A percentile compares a stretch with the other conserved stretches of the same genome.
Conservation (phyloP, 2,113 vertebrate species). For the Centrocercus urophasianus region DNA sequence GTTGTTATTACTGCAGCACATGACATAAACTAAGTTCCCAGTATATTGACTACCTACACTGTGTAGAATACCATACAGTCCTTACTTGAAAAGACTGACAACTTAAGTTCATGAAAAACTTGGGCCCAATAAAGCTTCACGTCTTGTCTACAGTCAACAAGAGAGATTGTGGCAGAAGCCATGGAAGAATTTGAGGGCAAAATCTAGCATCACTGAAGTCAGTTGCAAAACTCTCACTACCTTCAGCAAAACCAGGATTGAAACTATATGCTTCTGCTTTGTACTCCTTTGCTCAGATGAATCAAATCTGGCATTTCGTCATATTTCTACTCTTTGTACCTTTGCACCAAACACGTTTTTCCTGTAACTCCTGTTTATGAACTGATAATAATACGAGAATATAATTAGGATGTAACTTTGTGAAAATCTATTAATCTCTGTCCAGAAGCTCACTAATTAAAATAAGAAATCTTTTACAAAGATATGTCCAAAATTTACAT, state of each 20-base stretch:
- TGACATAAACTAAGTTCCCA: background rate
- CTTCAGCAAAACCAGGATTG: background rate
- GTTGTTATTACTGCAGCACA: background rate
- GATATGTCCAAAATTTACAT: slow-evolving; percentile 6
- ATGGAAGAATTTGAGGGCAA: background rate
- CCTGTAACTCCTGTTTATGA: background rate
- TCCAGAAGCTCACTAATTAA: background rate
- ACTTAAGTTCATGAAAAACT: background rate
- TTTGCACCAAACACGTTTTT: background rate
- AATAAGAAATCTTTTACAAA: background rate
- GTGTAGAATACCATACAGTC: background rate
- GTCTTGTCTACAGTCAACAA: background rate
- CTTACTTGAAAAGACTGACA: background rate
- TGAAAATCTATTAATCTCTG: background rate
- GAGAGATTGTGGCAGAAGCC: background rate
- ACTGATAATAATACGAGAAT: background rate
- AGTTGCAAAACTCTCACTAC: background rate
- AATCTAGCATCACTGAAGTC: background rate
- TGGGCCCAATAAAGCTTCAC: background rate
- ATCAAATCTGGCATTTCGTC: background rate
- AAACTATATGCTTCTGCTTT: background rate
- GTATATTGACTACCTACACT: background rate
- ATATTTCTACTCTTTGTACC: background rate
- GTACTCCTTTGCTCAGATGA: background rate
- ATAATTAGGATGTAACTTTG: background rate